A percentile compares a stretch with the other conserved stretches of the same genome.
phyloP scores from a whole-genome alignment of 2,888 invertebrate genomes.

The Ametastegia equiseti region DNA sequence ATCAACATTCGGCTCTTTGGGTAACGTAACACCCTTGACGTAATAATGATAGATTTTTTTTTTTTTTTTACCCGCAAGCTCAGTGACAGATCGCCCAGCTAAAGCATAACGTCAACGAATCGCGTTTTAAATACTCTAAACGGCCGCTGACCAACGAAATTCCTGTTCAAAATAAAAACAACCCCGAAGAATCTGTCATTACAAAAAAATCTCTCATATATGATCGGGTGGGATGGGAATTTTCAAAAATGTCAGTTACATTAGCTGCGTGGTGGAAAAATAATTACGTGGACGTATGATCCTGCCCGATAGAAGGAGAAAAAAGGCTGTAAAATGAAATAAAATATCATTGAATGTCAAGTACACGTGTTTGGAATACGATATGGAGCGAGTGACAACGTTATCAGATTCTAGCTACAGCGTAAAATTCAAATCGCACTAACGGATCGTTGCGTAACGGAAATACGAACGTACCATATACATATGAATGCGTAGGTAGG shows the following conservation, averaged over 20 bases:
- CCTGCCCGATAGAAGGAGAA: not conserved
- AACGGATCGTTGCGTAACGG: not conserved
- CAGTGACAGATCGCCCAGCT: not conserved
- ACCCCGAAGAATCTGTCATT: too few relatives aligned
- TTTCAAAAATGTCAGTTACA: not conserved
- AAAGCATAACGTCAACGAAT: not conserved
- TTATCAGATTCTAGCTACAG: not conserved
- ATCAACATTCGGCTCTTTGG: slow-evolving; percentile 34
- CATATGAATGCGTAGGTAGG: not conserved
- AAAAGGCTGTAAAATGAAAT: not conserved
- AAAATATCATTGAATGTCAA: not conserved
- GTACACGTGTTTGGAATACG: not conserved
- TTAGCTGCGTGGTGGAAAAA: not conserved
- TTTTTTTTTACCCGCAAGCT: too few relatives aligned
- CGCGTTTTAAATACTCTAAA: not conserved
- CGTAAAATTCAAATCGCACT: not conserved
- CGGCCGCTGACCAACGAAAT: not conserved
- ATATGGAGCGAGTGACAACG: not conserved
- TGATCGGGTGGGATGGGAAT: not conserved
- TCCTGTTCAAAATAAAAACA: too few relatives aligned
- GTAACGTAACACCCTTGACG: slow-evolving; percentile 25
- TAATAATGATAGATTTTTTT: slow-evolving; percentile 23
- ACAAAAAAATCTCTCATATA: not conserved
- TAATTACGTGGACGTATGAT: not conserved
- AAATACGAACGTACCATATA: too few relatives aligned